Conservation (phyloP, 1,140 invertebrate genomes). For the Orius insidiosus region DNA sequence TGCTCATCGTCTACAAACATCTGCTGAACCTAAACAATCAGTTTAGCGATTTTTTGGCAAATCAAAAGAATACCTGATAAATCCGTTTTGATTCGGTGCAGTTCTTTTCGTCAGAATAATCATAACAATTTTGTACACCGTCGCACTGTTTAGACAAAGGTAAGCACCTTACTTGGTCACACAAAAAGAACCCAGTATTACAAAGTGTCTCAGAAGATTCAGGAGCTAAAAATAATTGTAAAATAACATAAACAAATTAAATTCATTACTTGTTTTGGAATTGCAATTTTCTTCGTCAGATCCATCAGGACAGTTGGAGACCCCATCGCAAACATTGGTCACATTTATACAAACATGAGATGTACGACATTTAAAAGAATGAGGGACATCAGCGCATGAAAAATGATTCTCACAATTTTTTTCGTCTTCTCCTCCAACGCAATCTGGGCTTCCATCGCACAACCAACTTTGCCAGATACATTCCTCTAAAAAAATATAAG, state of each 20-base stretch:
- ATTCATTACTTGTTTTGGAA: conserved; percentile 1
- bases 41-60: too few species aligned
- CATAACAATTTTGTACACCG: conserved; percentile 43
- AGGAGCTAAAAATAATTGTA: not conserved
- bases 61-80: conserved; percentile 28
- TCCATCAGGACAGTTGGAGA: conserved; percentile 54
- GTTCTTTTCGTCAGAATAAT: conserved; percentile 51
- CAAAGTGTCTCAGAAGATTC: conserved; percentile 30
- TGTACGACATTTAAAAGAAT: conserved; percentile 42
- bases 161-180: conserved; percentile 40
- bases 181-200: conserved; percentile 37
- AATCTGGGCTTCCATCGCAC: conserved; percentile 48
- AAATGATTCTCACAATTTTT: conserved; percentile 15
- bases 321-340: conserved; percentile 43
- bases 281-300: conserved; percentile 44
- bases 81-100: conserved; percentile 33
- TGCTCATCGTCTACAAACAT: conserved; percentile 29
- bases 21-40: conserved; percentile 6
- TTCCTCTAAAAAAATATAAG: conserved; percentile 30
- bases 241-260: too few species aligned
- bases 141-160: conserved; percentile 44
- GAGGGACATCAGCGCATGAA: conserved; percentile 22
- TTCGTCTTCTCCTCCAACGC: conserved; percentile 41
- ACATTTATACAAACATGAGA: conserved; percentile 52
- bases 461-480: conserved; percentile 59